Evolutionary conservation across 1,140 invertebrate genomes (phyloP).

Genomic region (Aphelinus certus): DNA sequence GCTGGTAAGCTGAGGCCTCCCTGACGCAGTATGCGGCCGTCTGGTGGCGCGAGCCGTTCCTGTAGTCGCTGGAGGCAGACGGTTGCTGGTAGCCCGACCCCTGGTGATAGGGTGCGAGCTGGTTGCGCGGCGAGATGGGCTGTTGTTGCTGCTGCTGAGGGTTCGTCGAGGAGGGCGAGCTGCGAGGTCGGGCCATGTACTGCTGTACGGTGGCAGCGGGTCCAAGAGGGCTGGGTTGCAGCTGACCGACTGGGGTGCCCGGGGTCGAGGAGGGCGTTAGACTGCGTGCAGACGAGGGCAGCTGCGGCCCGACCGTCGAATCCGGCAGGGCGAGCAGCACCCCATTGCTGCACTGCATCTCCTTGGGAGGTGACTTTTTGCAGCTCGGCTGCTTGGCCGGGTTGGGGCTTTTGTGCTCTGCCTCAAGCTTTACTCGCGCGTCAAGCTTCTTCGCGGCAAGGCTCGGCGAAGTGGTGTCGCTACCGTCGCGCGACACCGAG

Average conservation of each 20-base stretch:
- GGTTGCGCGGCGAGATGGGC: slow-evolving; percentile 34
- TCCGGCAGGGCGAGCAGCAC: slow-evolving; percentile 62
- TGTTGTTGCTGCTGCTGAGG: slow-evolving; percentile 55
- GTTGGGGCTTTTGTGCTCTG: slow-evolving; percentile 72
- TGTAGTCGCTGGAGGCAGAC: slow-evolving; percentile 54
- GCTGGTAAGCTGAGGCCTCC: neutral
- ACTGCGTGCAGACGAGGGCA: slow-evolving; percentile 68
- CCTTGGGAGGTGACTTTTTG: slow-evolving; percentile 59
- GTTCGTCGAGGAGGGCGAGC: slow-evolving; percentile 58
- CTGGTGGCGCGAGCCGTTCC: slow-evolving; percentile 58
- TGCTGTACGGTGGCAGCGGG: slow-evolving; percentile 49
- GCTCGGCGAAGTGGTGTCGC: slow-evolving; percentile 66
- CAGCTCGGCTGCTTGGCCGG: slow-evolving; percentile 64
- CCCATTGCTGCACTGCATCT: slow-evolving; percentile 62
- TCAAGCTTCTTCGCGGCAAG: slow-evolving; percentile 64
- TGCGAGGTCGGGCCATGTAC: slow-evolving; percentile 62
- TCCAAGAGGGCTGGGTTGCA: slow-evolving; percentile 62
- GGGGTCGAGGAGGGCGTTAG: slow-evolving; percentile 74
- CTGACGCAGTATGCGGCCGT: slow-evolving; percentile 42
- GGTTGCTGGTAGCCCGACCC: slow-evolving; percentile 26
- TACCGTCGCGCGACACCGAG: slow-evolving; percentile 74
- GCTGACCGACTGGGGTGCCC: slow-evolving; percentile 70
- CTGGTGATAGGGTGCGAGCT: slow-evolving; percentile 45
- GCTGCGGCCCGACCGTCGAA: slow-evolving; percentile 58
- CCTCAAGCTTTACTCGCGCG: slow-evolving; percentile 71